Percentiles rank a stretch among this genome's conserved stretches.
These are phyloP conservation scores for mouse (Mus musculus) DNA, from an alignment of 2,113 vertebrate species.

Conservation along the genomic window GRCm39 chr13:26720501-26721000, in stretches of 20 bases:
- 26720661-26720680: conserved; percentile 57
- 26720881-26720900: conserved; percentile 22
- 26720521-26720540: neutral
- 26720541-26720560: conserved; percentile 55
- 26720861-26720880: conserved; percentile 42
- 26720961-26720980: neutral
- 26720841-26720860: conserved; percentile 30
- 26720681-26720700: conserved; percentile 43
- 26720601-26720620: conserved; percentile 68
- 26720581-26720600: conserved; percentile 53
- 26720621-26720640: conserved; percentile 74
- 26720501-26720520: neutral
- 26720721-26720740: conserved; percentile 61
- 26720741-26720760: conserved; percentile 60
- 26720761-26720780: conserved; percentile 33
- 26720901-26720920: neutral
- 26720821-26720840: conserved; percentile 69
- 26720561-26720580: conserved; percentile 58
- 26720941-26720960: neutral
- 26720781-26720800: conserved; percentile 50
- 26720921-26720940: neutral
- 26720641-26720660: conserved; percentile 48
- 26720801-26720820: conserved; percentile 37
- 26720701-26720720: conserved; percentile 65
- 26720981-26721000: neutral